Evolutionary conservation across 2,888 invertebrate genomes (phyloP).

Genomic region (Parnassius mnemosyne): DNA sequence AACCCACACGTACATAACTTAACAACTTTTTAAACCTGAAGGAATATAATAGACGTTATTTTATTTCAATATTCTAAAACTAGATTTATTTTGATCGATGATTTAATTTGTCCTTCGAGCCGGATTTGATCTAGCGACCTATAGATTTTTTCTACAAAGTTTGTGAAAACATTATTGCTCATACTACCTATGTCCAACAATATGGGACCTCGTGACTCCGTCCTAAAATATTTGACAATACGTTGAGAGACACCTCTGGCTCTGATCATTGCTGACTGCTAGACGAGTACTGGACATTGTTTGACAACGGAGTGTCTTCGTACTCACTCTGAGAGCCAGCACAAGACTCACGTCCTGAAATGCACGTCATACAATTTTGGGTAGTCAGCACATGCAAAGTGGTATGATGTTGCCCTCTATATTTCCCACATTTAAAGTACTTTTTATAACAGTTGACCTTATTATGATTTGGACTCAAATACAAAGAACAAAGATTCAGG

Average conservation of each 20-base stretch:
- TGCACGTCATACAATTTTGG: too few species aligned
- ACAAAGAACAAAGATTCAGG: too few species aligned
- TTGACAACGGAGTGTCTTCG: neutral
- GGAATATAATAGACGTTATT: too few species aligned
- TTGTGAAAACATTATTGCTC: neutral
- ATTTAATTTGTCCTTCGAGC: neutral
- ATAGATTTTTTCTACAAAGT: neutral
- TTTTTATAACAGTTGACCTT: too few species aligned
- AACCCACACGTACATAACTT: too few species aligned
- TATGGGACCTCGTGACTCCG: neutral
- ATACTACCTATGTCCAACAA: conserved; percentile 1
- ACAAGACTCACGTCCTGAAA: neutral
- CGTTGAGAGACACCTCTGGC: neutral
- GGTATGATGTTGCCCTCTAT: neutral
- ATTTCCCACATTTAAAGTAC: neutral
- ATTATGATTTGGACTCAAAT: too few species aligned
- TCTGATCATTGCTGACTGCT: neutral
- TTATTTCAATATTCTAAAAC: too few species aligned
- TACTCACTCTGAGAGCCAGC: neutral
- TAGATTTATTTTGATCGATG: too few species aligned
- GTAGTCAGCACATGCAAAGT: too few species aligned
- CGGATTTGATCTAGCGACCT: neutral
- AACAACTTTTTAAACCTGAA: too few species aligned
- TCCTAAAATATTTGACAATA: neutral
- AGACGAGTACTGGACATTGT: neutral